Conservation (phyloP, 2,888 invertebrate genomes). For the Stenurella melanura region DNA sequence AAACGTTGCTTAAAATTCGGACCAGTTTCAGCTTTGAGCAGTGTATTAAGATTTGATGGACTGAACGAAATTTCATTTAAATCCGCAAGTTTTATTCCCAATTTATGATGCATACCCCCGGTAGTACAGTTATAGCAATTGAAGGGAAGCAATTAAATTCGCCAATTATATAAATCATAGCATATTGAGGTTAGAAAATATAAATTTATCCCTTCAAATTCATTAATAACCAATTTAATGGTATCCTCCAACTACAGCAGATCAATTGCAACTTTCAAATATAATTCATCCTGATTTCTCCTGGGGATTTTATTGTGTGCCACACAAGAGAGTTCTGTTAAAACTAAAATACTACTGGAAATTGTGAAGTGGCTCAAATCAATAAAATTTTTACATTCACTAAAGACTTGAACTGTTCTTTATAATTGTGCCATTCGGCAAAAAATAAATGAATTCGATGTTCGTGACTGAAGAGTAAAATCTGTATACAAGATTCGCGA, state of each 20-base stretch:
- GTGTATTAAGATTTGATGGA: neutral
- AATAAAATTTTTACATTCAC: conserved; percentile 6
- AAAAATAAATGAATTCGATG: conserved; percentile 1
- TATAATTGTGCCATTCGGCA: neutral
- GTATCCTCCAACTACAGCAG: neutral
- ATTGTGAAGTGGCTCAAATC: conserved; percentile 12
- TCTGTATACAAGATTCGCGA: neutral
- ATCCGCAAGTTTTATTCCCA: neutral
- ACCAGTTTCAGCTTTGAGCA: too few relatives aligned
- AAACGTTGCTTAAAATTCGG: too few relatives aligned
- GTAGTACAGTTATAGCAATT: neutral
- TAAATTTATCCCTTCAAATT: neutral
- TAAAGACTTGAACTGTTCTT: neutral
- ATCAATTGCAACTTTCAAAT: conserved; percentile 14
- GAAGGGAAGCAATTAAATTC: neutral
- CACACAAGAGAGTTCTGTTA: conserved; percentile 6
- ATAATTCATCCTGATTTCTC: conserved; percentile 23
- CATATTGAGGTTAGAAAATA: neutral
- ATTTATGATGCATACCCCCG: neutral
- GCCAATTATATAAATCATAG: conserved; percentile 7
- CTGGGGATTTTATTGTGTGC: conserved; percentile 18
- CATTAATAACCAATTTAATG: conserved; percentile 18
- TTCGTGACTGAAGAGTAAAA: conserved; percentile 18
- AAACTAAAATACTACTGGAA: conserved; percentile 15
- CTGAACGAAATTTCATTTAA: neutral